Conservation (phyloP, 2,888 invertebrate species). For the Galerucella nymphaeae region DNA sequence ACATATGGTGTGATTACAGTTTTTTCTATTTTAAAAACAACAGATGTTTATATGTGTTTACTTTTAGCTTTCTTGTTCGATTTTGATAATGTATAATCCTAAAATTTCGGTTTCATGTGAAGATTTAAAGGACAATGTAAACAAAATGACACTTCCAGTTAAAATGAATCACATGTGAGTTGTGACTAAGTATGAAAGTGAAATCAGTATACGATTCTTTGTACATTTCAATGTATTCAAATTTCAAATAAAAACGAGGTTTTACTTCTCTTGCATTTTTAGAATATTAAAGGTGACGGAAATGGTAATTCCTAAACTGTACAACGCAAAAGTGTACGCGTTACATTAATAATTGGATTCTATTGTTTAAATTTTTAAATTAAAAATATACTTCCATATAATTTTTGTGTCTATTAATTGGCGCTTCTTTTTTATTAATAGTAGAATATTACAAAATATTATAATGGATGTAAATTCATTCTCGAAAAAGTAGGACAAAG, state of each 20-base stretch:
- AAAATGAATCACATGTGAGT: slow-evolving; percentile 22
- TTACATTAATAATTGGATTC: background rate
- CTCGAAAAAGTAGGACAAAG: too few relatives aligned
- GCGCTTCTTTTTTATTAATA: background rate
- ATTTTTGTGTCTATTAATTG: background rate
- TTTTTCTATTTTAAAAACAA: slow-evolving; percentile 30
- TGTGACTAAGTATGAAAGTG: slow-evolving; percentile 12
- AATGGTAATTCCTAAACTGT: background rate
- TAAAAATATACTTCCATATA: background rate
- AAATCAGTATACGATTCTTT: background rate
- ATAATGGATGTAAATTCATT: background rate
- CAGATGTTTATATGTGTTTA: slow-evolving; percentile 38
- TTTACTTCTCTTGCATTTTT: background rate
- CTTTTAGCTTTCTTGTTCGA: slow-evolving; percentile 3
- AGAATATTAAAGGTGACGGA: background rate
- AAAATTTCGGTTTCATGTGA: slow-evolving; percentile 21
- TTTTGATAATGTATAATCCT: background rate
- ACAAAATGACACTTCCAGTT: slow-evolving; percentile 14
- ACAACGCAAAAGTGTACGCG: background rate
- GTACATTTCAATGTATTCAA: background rate
- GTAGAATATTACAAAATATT: background rate
- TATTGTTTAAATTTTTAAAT: background rate
- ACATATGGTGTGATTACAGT: slow-evolving; percentile 37
- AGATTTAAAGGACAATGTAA: slow-evolving; percentile 9
- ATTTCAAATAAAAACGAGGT: background rate